Conservation (phyloP, 2,888 invertebrate genomes). For the Eristalinus aeneus region DNA sequence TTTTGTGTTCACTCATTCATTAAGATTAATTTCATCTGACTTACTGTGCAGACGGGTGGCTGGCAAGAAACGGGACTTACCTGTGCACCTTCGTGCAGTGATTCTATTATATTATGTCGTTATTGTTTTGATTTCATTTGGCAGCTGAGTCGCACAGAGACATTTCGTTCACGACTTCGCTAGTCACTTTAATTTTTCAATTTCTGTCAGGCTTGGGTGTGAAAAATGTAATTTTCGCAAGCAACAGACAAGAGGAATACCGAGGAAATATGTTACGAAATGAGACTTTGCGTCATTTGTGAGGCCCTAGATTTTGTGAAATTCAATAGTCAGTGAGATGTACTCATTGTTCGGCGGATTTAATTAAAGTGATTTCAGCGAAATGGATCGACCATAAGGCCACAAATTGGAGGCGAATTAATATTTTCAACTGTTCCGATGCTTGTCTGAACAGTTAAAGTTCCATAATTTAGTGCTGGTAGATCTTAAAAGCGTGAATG, state of each 20-base stretch:
- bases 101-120: slow-evolving; percentile 62
- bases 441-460: no score
- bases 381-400: no score
- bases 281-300: slow-evolving; percentile 44
- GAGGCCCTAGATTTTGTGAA: slow-evolving; percentile 48
- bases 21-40: slow-evolving; percentile 67
- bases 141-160: slow-evolving; percentile 52
- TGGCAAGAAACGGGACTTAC: slow-evolving; percentile 17
- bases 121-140: slow-evolving; percentile 70
- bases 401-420: no score
- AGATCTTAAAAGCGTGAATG: no score
- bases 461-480: no score
- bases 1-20: slow-evolving; percentile 53
- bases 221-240: slow-evolving; percentile 65
- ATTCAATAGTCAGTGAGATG: slow-evolving; percentile 11
- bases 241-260: background rate
- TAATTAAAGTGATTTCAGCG: no score
- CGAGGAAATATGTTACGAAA: slow-evolving; percentile 45
- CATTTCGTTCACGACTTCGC: slow-evolving; percentile 66
- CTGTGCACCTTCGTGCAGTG: slow-evolving; percentile 66
- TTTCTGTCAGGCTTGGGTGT: slow-evolving; percentile 63
- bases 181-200: slow-evolving; percentile 58
- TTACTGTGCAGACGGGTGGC: slow-evolving; percentile 7
- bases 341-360: background rate
- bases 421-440: no score